Percentiles rank a stretch among this genome's conserved stretches.
Conservation (phyloP, 53 echinoderm and acorn worm genomes). For the Astropecten irregularis region DNA sequence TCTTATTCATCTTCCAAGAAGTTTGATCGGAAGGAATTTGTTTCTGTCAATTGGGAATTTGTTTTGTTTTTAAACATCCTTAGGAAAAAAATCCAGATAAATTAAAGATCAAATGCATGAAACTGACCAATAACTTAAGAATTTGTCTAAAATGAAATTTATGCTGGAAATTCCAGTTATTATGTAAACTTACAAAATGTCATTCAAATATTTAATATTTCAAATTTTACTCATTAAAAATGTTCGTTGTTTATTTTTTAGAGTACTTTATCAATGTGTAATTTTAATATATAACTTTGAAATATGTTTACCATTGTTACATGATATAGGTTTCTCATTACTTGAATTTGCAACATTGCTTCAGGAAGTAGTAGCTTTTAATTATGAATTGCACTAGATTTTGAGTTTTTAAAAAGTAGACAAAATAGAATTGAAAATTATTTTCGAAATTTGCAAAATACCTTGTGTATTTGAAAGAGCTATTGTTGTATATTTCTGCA, state of each 20-base stretch:
- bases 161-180: background rate
- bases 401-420: background rate
- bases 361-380: conserved; percentile 15
- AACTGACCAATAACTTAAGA: background rate
- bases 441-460: background rate
- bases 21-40: no score
- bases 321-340: background rate
- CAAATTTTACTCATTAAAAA: background rate
- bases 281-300: conserved; percentile 5
- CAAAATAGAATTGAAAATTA: background rate
- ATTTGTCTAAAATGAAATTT: conserved; percentile 6
- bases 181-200: conserved; percentile 1
- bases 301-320: conserved; percentile 13
- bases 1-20: no score
- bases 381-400: conserved; percentile 3
- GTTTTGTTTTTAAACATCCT: no score
- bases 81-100: no score
- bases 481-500: conserved; percentile 48
- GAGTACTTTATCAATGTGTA: background rate
- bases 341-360: conserved; percentile 8
- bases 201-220: conserved; percentile 14
- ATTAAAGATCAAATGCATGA: no score
- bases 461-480: conserved; percentile 17
- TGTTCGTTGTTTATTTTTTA: background rate
- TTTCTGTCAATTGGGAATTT: no score